phyloP scores from a whole-genome alignment of 2,888 invertebrate genomes.

The Parnassius mnemosyne region DNA sequence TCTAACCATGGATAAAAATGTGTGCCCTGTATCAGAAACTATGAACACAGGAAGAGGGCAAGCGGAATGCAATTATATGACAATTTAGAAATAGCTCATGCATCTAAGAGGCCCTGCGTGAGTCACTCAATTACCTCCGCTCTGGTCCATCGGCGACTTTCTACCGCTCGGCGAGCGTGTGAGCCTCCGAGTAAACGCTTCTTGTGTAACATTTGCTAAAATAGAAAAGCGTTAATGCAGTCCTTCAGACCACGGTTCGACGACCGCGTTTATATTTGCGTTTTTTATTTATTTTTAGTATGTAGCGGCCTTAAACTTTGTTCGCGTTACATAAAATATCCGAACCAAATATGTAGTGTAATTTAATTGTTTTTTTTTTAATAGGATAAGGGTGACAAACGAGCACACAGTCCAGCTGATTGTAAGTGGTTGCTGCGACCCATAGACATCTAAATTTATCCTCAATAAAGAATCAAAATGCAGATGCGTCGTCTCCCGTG shows the following conservation, averaged over 20 bases:
- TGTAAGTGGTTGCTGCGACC: no score
- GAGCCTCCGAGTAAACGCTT: conserved; percentile 53
- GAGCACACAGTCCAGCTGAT: no score
- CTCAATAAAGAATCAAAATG: no score
- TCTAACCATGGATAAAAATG: background rate
- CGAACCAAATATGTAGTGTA: background rate
- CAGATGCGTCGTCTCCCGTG: no score
- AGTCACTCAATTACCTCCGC: conserved; percentile 56
- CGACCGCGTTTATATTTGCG: background rate
- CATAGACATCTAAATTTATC: no score
- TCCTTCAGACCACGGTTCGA: conserved; percentile 34
- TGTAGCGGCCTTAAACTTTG: no score
- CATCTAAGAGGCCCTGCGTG: conserved; percentile 51
- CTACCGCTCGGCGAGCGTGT: conserved; percentile 54
- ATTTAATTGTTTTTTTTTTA: no score
- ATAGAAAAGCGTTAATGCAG: conserved; percentile 61
- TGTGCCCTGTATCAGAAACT: conserved; percentile 27
- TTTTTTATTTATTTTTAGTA: conserved; percentile 1
- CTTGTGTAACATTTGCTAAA: conserved; percentile 69
- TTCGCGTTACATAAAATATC: no score
- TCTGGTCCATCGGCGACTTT: conserved; percentile 53
- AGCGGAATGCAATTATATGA: conserved; percentile 52
- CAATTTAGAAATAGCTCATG: conserved; percentile 55
- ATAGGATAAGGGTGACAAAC: no score
- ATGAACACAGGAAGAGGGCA: conserved; percentile 48